These are phyloP conservation scores for Corydoras sp. DNA, from an alignment of 2,113 vertebrate species.

Conservation along the genomic window DNA sequence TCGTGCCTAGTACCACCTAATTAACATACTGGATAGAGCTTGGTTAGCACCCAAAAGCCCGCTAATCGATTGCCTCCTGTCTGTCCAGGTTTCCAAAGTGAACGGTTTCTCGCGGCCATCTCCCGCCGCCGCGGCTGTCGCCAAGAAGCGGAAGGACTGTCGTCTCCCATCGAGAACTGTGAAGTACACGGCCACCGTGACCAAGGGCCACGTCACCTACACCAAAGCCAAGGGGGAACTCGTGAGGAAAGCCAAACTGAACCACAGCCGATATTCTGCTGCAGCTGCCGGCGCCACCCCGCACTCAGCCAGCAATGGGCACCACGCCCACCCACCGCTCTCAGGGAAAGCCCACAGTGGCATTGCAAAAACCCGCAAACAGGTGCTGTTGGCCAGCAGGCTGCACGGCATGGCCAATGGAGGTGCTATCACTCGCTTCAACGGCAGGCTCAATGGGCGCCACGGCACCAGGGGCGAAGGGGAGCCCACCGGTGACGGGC, in stretches of 20 bases:
- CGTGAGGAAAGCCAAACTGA: conserved; percentile 98
- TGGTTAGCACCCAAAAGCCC: too few relatives aligned
- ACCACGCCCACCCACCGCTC: conserved; percentile 76
- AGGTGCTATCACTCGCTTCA: conserved; percentile 70
- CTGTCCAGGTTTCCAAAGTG: conserved; percentile 83
- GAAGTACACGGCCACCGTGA: conserved; percentile 99
- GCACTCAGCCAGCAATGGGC: conserved; percentile 73
- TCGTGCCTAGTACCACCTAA: too few relatives aligned
- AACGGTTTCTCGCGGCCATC: conserved; percentile 85
- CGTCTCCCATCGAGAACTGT: conserved; percentile 99
- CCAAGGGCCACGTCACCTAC: conserved; percentile 98
- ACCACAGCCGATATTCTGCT: conserved; percentile 85
- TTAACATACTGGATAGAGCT: too few relatives aligned
- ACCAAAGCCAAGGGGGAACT: conserved; percentile 99
- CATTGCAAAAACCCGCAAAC: conserved; percentile 99
- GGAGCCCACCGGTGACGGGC: conserved; percentile 47
- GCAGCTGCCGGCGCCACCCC: conserved; percentile 67
- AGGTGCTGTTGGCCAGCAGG: conserved; percentile 89
- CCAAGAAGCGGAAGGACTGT: conserved; percentile 95
- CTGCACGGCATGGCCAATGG: conserved; percentile 51
- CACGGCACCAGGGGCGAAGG: conserved; percentile 74
- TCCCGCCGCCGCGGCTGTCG: conserved; percentile 76
- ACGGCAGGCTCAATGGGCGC: conserved; percentile 88
- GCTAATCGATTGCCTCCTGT: background rate
- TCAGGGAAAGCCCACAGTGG: conserved; percentile 99